phyloP scores from a whole-genome alignment of 2,113 vertebrate species.

The Alethe diademata region DNA sequence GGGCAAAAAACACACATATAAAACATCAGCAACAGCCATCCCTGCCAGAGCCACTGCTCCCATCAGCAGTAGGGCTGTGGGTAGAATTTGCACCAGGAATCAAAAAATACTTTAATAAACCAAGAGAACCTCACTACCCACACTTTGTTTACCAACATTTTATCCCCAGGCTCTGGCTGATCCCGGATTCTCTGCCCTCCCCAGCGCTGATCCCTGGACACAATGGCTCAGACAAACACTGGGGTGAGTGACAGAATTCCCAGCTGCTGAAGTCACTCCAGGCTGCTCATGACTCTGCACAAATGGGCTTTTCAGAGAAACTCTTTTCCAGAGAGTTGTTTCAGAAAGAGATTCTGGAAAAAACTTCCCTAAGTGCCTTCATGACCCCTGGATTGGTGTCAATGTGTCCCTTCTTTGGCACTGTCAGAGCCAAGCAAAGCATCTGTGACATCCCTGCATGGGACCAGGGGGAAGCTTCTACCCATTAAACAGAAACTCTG shows the following conservation, averaged over 20 bases:
- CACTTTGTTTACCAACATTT: neutral
- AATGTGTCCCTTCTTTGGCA: neutral
- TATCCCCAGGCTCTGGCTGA: neutral
- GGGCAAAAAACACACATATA: neutral
- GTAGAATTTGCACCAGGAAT: neutral
- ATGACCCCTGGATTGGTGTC: neutral
- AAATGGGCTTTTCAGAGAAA: conserved; percentile 12
- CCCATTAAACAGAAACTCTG: neutral
- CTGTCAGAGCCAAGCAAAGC: neutral
- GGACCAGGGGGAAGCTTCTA: neutral
- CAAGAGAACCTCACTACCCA: neutral
- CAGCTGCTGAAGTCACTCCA: conserved; percentile 53
- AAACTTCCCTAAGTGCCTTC: neutral
- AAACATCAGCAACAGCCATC: neutral
- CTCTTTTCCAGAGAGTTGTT: neutral
- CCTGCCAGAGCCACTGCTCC: neutral
- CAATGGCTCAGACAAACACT: conserved; percentile 42
- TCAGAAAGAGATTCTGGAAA: neutral
- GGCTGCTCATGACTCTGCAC: conserved; percentile 39
- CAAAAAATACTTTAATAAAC: neutral
- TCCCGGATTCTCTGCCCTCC: neutral
- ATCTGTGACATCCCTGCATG: neutral
- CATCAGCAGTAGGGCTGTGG: neutral
- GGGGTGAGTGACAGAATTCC: conserved; percentile 34
- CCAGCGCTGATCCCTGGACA: neutral